These are phyloP conservation scores for Hippocampus mohnikei DNA, from an alignment of 2,113 vertebrate genomes.

Conservation along the genomic window DNA sequence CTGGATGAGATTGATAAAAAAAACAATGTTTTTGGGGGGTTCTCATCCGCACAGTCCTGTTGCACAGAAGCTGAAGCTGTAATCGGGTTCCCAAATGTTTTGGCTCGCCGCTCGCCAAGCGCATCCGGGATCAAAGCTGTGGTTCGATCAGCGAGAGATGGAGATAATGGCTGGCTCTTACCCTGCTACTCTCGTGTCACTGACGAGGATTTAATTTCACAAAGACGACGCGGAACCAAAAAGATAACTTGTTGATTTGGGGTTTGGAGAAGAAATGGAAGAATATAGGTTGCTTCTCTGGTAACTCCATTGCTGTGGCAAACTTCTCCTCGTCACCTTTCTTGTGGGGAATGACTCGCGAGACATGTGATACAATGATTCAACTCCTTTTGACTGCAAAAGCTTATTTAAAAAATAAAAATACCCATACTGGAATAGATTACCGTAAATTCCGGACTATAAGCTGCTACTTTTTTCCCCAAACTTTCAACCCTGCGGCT, in stretches of 20 bases:
- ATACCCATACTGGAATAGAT: too few species aligned
- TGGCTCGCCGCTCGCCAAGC: conserved; percentile 31
- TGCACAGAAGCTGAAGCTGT: conserved; percentile 39
- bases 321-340: neutral
- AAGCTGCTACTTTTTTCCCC: too few species aligned
- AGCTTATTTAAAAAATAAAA: too few species aligned
- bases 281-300: neutral
- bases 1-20: conserved; percentile 54
- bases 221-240: conserved; percentile 28
- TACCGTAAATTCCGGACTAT: too few species aligned
- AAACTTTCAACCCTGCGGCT: too few species aligned
- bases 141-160: conserved; percentile 48
- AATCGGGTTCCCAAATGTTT: conserved; percentile 52
- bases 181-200: conserved; percentile 9
- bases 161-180: conserved; percentile 24
- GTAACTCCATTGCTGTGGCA: neutral
- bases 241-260: conserved; percentile 44
- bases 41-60: conserved; percentile 56
- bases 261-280: neutral
- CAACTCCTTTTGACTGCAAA: too few species aligned
- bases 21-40: conserved; percentile 28
- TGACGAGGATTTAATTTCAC: conserved; percentile 44
- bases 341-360: too few species aligned
- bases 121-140: conserved; percentile 27
- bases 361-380: too few species aligned